phyloP scores from a whole-genome alignment of 53 echinoderm and acorn worm species.

The Crossaster papposus region DNA sequence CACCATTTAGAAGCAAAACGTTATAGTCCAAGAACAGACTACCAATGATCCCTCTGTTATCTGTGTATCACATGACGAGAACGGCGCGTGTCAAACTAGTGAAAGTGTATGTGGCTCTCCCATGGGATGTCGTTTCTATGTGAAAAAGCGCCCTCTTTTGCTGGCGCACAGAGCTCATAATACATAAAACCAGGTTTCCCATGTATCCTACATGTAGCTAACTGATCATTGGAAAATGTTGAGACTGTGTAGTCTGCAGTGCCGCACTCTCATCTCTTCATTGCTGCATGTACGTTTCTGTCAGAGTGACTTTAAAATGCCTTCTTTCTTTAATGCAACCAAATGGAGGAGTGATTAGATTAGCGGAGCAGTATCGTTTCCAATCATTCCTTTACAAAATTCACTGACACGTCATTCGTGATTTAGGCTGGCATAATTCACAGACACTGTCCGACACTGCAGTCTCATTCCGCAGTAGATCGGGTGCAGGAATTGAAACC shows the following conservation, averaged over 20 bases:
- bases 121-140: too few species aligned
- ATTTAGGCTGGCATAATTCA: not conserved
- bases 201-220: too few species aligned
- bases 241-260: not conserved
- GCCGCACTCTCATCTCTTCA: not conserved
- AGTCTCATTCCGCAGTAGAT: not conserved
- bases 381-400: not conserved
- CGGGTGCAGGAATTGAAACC: not conserved
- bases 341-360: not conserved
- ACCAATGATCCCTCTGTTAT: too few species aligned
- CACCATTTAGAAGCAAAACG: too few species aligned
- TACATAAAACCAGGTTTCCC: not conserved
- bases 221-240: not conserved
- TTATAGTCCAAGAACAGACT: too few species aligned
- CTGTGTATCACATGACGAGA: too few species aligned
- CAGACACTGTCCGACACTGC: not conserved
- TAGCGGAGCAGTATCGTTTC: not conserved
- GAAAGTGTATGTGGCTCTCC: too few species aligned
- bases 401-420: not conserved
- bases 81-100: too few species aligned
- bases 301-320: not conserved
- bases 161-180: too few species aligned
- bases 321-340: not conserved
- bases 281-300: not conserved
- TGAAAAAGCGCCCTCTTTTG: too few species aligned